Percentiles rank a stretch among this genome's conserved stretches.
Conservation (phyloP, 23 tunicate species). For the Corella eumyota region DNA sequence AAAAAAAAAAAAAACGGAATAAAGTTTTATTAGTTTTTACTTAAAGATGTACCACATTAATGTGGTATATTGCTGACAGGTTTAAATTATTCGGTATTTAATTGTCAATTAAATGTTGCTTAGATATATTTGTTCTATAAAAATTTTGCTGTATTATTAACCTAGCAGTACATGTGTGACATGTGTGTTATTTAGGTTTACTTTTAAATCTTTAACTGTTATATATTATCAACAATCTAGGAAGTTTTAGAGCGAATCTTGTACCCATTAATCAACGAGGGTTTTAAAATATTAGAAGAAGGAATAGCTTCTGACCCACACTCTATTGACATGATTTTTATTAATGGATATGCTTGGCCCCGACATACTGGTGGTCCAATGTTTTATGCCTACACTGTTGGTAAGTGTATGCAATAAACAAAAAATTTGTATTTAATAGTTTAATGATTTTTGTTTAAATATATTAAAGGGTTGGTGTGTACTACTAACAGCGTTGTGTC, state of each 20-base stretch:
- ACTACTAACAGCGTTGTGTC: background rate
- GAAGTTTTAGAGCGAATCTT: conserved; percentile 62
- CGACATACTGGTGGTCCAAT: conserved; percentile 76
- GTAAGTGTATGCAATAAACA: conserved; percentile 5
- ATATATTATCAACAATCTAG: too few relatives aligned
- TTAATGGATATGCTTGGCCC: conserved; percentile 72
- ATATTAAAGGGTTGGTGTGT: background rate
- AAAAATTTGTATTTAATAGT: background rate
- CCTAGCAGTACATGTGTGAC: too few relatives aligned
- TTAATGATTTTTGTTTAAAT: background rate
- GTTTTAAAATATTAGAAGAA: conserved; percentile 70
- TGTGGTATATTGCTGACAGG: too few relatives aligned
- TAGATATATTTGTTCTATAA: too few relatives aligned
- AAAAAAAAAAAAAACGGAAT: too few relatives aligned
- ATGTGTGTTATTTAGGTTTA: too few relatives aligned
- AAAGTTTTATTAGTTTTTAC: too few relatives aligned
- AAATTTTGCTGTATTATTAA: too few relatives aligned
- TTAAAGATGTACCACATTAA: too few relatives aligned
- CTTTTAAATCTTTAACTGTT: too few relatives aligned
- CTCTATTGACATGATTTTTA: conserved; percentile 49
- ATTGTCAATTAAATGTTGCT: too few relatives aligned
- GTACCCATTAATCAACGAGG: conserved; percentile 69
- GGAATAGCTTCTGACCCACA: conserved; percentile 45
- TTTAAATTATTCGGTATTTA: too few relatives aligned
- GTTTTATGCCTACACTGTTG: conserved; percentile 53